A percentile compares a stretch with the other conserved stretches of the same genome.
phyloP scores from a whole-genome alignment of 2,113 vertebrate species.

The Laticauda colubrina region DNA sequence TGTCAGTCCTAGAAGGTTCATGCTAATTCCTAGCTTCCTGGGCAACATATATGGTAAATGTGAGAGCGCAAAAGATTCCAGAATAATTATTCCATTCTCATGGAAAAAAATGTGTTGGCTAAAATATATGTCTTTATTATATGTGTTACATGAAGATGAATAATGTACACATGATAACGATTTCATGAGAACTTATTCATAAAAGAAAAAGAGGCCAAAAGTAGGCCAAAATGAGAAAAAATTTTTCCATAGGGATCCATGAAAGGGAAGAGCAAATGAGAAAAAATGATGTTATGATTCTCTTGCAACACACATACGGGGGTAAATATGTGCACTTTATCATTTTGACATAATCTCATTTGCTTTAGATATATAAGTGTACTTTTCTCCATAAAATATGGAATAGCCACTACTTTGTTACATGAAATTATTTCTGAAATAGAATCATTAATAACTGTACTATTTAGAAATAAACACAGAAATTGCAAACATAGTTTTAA shows the following conservation, averaged over 20 bases:
- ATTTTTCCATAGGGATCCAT: not conserved
- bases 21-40: conserved; percentile 8
- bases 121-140: not conserved
- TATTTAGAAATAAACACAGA: not conserved
- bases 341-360: not conserved
- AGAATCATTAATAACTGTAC: not conserved
- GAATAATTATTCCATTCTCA: not conserved
- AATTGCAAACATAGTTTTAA: not conserved
- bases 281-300: not conserved
- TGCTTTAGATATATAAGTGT: not conserved
- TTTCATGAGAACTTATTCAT: not conserved
- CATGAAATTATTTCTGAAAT: not conserved
- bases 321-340: not conserved
- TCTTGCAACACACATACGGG: not conserved
- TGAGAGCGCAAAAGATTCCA: not conserved
- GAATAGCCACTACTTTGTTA: not conserved
- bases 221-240: not conserved
- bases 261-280: not conserved
- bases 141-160: conserved; percentile 6
- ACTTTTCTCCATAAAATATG: not conserved
- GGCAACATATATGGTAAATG: conserved; percentile 12
- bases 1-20: not conserved
- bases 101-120: conserved; percentile 5
- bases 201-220: not conserved
- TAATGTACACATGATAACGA: conserved; percentile 3